Evolutionary conservation across 2,888 invertebrate genomes (phyloP), one percentile per base, ranked within the genome.

Genomic region (Nemurella pictetii): DNA sequence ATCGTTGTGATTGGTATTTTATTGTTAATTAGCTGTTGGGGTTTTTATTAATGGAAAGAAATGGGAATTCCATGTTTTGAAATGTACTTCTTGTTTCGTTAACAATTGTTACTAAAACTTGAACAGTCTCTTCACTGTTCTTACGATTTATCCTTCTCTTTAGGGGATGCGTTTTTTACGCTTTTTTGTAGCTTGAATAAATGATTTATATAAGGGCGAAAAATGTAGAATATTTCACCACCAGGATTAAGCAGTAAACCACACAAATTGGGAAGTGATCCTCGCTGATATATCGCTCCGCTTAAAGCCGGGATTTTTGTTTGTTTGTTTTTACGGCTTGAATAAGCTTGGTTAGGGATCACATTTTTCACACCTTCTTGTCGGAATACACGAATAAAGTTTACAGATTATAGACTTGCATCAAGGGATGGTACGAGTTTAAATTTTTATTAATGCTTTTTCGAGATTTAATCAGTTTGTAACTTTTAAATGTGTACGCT

Each of bases 191-290:
- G 27, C 78, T 25, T 7, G 36, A 75, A 75, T 82, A 82, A 85
- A 72, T 32, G 77, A 78, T 85, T 85, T 85, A 83, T 85, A 82
- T 82, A 36, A 36, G 35, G 36, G 28, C 15, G 78, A 84, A 85
- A 85, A 84, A 84, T 83, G 80, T 80, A 85, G 81, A 73, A 80
- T 81, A 80, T 81, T 83, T 84, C 84, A 83, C 80, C 80, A 36
- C 81, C 7, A 15, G 85, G 85, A 85, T 85, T 85, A 85, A 32
- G 73, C 73, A 29, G 35, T 80, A 84, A 84, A 30, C 84, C 84
- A 83, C 84, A 83, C 80, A 85, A 82, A 84, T 85, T 84, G 83
- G 84, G 85, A 85, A 85, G 85, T 85, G 85, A 85, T 85, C 85
- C 85, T 80, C 26, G 30, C 73, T 85, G 85, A 85, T 74, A 80